Base-by-base conservation (phyloP, 2,797 vertebrate genomes). In the Muraenolepis orangiensis region DNA sequence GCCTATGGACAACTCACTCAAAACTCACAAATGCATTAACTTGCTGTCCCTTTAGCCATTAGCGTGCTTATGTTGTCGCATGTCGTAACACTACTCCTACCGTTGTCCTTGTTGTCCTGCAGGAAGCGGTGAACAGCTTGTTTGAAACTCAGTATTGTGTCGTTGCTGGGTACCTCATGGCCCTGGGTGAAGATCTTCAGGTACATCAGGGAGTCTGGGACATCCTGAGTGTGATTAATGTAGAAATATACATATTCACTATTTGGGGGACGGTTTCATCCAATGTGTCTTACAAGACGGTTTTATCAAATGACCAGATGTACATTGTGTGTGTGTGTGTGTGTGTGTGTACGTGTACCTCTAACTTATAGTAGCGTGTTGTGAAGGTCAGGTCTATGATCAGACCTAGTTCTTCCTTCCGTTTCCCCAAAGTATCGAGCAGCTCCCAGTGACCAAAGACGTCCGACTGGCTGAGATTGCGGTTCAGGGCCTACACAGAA, bases 301-400 rank as follows among this genome's bases (percentile, higher is more conserved):
- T n/a, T n/a, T n/a, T n/a, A n/a, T n/a, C n/a, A 46, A 18, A 18
- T 14, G 42, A 46, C 42, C 36, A 38, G 6, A 10, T 1, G 36
- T 38, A 10, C 6, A 38, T 38, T n/a, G n/a, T n/a, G n/a, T n/a
- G n/a, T n/a, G 26, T 11, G 6, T 29, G 20, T 12, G 61, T 20
- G 26, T 70, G 34, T 40, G 36, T 26, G 12, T 40, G 69, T 28
- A 23, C 10, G 28, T 11, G 1, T 64, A 64, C 92, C 89, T 89
- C 70, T 0, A 90, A 88, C 0, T 78, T 77, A 70, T 98, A 99
- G 91, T 98, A 98, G 12, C 96, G 94, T 0, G 82, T 90, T 34
- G 96, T 98, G 81, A 87, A 95, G 0, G 97, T 98, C 69, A 98
- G 93, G 87, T 99, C 97, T 0, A 98, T 93, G 77, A 99, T 93